Evolutionary conservation across 2,888 invertebrate genomes (phyloP).

Genomic region (Oligia strigilis): DNA sequence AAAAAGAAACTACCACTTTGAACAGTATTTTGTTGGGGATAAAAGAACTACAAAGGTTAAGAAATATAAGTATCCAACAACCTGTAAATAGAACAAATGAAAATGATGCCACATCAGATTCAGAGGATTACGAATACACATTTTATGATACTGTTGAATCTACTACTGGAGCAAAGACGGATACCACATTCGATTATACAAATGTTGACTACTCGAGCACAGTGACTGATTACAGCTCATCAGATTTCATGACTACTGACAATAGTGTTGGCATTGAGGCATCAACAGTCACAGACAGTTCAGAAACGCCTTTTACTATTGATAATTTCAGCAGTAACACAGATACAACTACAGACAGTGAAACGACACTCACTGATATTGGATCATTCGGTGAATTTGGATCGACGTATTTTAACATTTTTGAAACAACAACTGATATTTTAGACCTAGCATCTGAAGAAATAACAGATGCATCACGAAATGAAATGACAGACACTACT

Average conservation of each 20-base stretch:
- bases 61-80: constrained; percentile 63
- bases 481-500: constrained; percentile 36
- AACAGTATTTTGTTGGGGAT: constrained; percentile 61
- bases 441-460: constrained; percentile 19
- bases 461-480: constrained; percentile 8
- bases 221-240: constrained; percentile 15
- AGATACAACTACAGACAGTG: constrained; percentile 45
- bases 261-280: constrained; percentile 3
- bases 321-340: constrained; percentile 29
- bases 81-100: constrained; percentile 20
- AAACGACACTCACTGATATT: constrained; percentile 46
- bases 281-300: constrained; percentile 13
- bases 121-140: constrained; percentile 67
- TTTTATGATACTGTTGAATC: constrained; percentile 63
- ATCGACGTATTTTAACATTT: constrained; percentile 19
- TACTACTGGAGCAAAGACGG: constrained; percentile 30
- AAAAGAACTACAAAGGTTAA: constrained; percentile 73
- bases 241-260: constrained; percentile 18
- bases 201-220: constrained; percentile 37
- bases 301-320: constrained; percentile 21
- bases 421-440: constrained; percentile 40
- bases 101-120: constrained; percentile 40
- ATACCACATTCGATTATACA: constrained; percentile 30
- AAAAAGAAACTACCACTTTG: constrained; percentile 65
- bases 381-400: constrained; percentile 33